Evolutionary conservation across 2,888 invertebrate genomes (phyloP).

Genomic region (Cephus nigrinus): DNA sequence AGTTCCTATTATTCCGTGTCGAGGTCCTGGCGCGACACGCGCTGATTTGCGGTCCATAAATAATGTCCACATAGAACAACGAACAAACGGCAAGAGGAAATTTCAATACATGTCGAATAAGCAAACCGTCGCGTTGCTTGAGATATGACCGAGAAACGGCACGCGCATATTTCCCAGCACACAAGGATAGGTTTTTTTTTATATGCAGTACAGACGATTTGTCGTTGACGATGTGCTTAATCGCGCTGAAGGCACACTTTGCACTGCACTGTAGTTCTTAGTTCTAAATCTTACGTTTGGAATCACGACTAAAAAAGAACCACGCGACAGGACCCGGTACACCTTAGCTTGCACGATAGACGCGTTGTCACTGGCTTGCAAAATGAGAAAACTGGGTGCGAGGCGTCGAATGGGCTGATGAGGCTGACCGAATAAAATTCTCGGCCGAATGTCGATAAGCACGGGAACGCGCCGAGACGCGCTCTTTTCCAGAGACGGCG

Average conservation of each 20-base stretch:
- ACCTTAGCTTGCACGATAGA: not conserved
- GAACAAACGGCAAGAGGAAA: not conserved
- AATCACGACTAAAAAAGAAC: not conserved
- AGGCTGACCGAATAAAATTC: constrained; percentile 15
- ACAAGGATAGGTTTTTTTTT: not conserved
- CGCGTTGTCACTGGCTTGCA: constrained; percentile 5
- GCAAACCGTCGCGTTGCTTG: not conserved
- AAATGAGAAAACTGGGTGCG: not conserved
- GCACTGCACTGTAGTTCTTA: not conserved
- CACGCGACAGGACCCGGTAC: not conserved
- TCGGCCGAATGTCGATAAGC: constrained; percentile 23
- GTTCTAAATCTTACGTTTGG: not conserved
- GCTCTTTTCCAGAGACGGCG: constrained; percentile 39
- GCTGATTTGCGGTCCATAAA: constrained; percentile 5
- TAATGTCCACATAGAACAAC: not conserved
- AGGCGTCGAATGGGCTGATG: constrained; percentile 4
- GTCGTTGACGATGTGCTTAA: not conserved
- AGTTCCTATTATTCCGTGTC: not conserved
- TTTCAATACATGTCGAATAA: not conserved
- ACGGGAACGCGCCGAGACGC: constrained; percentile 31
- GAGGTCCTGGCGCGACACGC: constrained; percentile 13
- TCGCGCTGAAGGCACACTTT: not conserved
- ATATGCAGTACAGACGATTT: not conserved
- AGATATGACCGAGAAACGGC: constrained; percentile 12
- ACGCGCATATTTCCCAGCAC: constrained; percentile 16